phyloP scores from a whole-genome alignment of 2,888 invertebrate species.

The Drosophila niveifrons region DNA sequence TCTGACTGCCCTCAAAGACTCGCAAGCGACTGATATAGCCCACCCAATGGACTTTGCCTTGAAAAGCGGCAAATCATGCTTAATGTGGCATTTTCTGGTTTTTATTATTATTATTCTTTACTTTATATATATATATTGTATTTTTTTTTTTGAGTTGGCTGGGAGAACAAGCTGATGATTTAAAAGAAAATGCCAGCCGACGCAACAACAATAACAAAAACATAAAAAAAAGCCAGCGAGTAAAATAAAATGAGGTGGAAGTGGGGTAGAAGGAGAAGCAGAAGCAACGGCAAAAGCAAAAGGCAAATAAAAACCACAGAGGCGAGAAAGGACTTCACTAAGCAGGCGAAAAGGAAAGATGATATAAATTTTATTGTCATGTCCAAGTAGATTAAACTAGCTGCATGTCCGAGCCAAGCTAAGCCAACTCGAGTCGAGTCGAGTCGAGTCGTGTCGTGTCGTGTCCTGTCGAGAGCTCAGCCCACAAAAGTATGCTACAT shows the following conservation, averaged over 20 bases:
- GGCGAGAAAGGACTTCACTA: conserved; percentile 77
- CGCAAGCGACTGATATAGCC: conserved; percentile 40
- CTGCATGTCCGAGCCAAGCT: conserved; percentile 58
- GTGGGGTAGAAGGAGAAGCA: conserved; percentile 10
- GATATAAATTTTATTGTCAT: conserved; percentile 82
- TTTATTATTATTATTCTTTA: conserved; percentile 64
- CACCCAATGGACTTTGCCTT: conserved; percentile 60
- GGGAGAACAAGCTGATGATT: conserved; percentile 69
- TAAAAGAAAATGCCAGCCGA: conserved; percentile 61
- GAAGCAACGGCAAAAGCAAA: conserved; percentile 28
- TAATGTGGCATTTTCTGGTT: conserved; percentile 79
- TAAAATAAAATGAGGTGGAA: conserved; percentile 65
- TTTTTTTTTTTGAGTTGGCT: conserved; percentile 46
- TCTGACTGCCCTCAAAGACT: conserved; percentile 37
- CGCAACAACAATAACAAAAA: conserved; percentile 46
- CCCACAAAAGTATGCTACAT: conserved; percentile 64
- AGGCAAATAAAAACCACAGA: conserved; percentile 75
- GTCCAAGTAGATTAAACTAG: conserved; percentile 82
- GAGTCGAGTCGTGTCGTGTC: conserved; percentile 13
- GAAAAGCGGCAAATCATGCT: conserved; percentile 80
- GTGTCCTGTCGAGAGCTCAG: conserved; percentile 28
- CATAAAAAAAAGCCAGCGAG: conserved; percentile 73
- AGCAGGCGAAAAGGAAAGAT: conserved; percentile 66
- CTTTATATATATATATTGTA: conserved; percentile 32
- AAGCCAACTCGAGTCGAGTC: conserved; percentile 23